phyloP scores from a whole-genome alignment of 2,113 vertebrate species.

The Fregetta grallaria region DNA sequence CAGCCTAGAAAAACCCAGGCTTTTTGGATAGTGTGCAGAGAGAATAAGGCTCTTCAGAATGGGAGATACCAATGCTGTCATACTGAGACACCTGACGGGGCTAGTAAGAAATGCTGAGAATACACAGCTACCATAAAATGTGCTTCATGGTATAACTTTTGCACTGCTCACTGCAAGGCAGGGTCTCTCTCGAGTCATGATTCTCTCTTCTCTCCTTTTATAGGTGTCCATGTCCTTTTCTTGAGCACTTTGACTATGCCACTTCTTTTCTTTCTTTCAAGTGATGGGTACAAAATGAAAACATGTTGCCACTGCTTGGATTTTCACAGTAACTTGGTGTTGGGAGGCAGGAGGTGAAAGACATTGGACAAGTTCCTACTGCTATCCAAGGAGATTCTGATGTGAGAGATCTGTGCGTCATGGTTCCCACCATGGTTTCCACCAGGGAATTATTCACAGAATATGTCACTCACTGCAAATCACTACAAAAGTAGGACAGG shows the following conservation, averaged over 20 bases:
- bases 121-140: accelerated
- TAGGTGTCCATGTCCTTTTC: not conserved
- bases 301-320: not conserved
- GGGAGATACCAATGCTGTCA: not conserved
- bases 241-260: not conserved
- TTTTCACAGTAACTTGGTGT: not conserved
- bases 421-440: not conserved
- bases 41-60: not conserved
- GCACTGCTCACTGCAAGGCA: not conserved
- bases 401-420: not conserved
- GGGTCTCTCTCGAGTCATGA: not conserved
- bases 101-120: not conserved
- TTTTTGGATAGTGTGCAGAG: not conserved
- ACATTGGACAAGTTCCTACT: not conserved
- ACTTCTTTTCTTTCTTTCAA: not conserved
- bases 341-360: not conserved
- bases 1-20: not conserved
- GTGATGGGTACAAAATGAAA: not conserved
- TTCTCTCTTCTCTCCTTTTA: not conserved
- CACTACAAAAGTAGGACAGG: not conserved
- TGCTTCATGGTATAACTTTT: not conserved
- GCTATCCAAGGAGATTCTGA: not conserved
- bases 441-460: not conserved
- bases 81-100: not conserved
- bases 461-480: not conserved